Evolutionary conservation across 2,113 vertebrate species (phyloP), one percentile per base, ranked within the genome.

Genomic region (Deroptyus accipitrinus): DNA sequence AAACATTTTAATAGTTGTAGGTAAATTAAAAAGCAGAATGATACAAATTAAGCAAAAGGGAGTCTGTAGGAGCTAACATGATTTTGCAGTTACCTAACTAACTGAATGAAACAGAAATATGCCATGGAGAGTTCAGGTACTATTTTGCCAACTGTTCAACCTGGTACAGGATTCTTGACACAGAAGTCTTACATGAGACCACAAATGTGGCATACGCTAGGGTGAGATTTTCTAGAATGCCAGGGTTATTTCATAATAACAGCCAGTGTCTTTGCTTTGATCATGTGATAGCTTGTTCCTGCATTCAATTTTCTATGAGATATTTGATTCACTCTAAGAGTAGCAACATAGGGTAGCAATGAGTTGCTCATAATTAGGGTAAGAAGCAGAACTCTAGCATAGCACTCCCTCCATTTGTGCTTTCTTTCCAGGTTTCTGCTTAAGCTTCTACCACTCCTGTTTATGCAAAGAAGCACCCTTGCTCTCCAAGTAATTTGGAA

Each of bases 141-240:
- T 52, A 30, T 70, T 95, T 82, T 74, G 8, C 10, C 31, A 87
- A 27, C 10, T 35, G 41, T 62, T 67, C 23, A 69, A 4, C 13
- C 28, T 48, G 10, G 12, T 73, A n/a, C 9, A 25, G 23, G 7
- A n/a, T 69, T 33, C 48, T 84, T 62, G 31, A 79, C 46, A 44
- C 10, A 48, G 69, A 66, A 22, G 11, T 25, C 35, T 81, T 63
- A 30, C 2, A n/a, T 0, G 1, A 54, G 12, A 84, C 3, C 17
- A 31, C 0, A 4, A 89, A 52, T 0, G 1, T 44, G 37, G 78
- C 9, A 2, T 1, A 51, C 6, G 8, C 24, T 39, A 42, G 11
- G 20, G 17, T 61, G 23, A 48, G 52, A 61, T 75, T 89, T 94
- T 82, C 37, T 82, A 35, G 17, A 51, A 68, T 39, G 30, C 13